Percentiles rank a stretch among this genome's conserved stretches.
phyloP scores from a whole-genome alignment of 2,888 invertebrate species.

The Dorcus hopei region DNA sequence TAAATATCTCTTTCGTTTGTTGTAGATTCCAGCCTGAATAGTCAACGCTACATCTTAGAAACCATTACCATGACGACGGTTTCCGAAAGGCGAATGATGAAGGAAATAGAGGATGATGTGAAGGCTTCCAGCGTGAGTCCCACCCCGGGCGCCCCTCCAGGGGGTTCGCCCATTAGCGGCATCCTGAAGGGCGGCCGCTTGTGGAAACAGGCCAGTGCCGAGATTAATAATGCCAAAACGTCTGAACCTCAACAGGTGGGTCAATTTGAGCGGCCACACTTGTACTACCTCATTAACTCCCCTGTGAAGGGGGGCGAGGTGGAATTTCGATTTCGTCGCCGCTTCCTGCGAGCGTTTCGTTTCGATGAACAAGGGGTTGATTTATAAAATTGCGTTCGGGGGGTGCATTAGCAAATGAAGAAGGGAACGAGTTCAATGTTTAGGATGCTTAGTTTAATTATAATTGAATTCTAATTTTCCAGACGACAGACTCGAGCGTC shows the following conservation, averaged over 20 bases:
- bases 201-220: conserved; percentile 57
- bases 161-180: conserved; percentile 62
- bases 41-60: conserved; percentile 60
- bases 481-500: conserved; percentile 36
- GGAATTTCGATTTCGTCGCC: too few species aligned
- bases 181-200: conserved; percentile 75
- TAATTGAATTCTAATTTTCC: conserved; percentile 6
- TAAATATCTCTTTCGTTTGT: too few species aligned
- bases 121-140: conserved; percentile 15
- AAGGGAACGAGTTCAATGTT: too few species aligned
- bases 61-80: conserved; percentile 68
- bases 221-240: conserved; percentile 22
- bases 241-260: conserved; percentile 22
- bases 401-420: too few species aligned
- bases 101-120: conserved; percentile 48
- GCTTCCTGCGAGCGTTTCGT: too few species aligned
- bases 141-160: conserved; percentile 22
- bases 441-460: too few species aligned
- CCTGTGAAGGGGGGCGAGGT: too few species aligned
- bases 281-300: too few species aligned
- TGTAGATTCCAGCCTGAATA: conserved; percentile 30
- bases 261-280: background rate
- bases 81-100: conserved; percentile 61
- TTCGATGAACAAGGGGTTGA: too few species aligned
- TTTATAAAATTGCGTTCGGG: too few species aligned